Percentiles rank a stretch among this genome's conserved stretches.
Evolutionary conservation across 2,113 vertebrate species (phyloP).

Genomic region (Clarias batrachus): DNA sequence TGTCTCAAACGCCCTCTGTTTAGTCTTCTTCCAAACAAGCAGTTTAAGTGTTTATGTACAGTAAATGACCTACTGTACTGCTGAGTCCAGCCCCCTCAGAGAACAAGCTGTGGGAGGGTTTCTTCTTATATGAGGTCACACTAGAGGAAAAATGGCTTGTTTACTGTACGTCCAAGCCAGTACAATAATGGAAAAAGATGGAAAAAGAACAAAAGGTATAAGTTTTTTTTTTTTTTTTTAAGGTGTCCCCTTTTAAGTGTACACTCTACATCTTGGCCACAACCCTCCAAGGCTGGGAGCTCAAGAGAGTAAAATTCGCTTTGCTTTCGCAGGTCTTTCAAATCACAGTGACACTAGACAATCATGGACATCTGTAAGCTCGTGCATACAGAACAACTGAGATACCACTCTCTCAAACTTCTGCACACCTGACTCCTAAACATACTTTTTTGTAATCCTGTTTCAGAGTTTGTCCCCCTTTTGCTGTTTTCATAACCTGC

Average conservation of each 20-base stretch:
- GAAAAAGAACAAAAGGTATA: no score
- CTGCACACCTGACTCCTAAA: not conserved
- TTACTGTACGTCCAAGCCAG: no score
- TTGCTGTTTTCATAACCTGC: not conserved
- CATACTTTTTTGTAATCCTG: not conserved
- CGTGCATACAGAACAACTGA: not conserved
- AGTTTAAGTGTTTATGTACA: no score
- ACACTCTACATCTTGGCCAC: not conserved
- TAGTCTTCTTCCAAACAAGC: no score
- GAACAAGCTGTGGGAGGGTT: no score
- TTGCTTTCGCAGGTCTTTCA: not conserved
- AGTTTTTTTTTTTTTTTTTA: no score
- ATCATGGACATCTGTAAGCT: not conserved
- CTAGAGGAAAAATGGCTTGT: no score
- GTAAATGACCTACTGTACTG: no score
- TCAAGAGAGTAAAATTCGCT: not conserved
- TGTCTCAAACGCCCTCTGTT: no score
- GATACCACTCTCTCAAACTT: not conserved
- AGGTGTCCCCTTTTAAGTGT: not conserved
- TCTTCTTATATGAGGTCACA: no score
- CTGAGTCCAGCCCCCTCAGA: no score
- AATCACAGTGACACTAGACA: not conserved
- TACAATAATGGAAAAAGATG: no score
- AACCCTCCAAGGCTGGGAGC: not conserved
- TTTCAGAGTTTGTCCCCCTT: not conserved